Evolutionary conservation across 2,888 invertebrate species (phyloP).

Genomic region (Idaea straminata): DNA sequence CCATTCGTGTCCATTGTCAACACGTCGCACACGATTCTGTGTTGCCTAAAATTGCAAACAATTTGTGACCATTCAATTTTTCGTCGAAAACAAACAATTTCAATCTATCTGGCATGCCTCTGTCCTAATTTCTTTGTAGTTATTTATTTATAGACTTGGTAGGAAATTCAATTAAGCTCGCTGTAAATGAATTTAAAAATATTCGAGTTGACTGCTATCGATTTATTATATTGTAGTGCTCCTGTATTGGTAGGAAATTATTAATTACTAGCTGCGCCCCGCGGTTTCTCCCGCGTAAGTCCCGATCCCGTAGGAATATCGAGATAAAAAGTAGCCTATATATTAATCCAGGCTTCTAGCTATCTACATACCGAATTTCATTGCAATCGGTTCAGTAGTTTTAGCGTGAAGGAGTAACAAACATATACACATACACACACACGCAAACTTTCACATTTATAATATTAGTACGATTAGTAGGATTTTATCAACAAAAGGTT

Average conservation of each 20-base stretch:
- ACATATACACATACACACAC: too few species aligned
- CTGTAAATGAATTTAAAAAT: not conserved
- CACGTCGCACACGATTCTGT: not conserved
- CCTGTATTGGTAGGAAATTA: not conserved
- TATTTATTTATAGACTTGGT: not conserved
- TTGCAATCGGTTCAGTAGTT: too few species aligned
- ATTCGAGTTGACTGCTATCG: not conserved
- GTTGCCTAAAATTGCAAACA: not conserved
- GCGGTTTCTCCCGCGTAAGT: too few species aligned
- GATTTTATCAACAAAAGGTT: too few species aligned
- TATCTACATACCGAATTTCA: too few species aligned
- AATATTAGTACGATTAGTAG: too few species aligned
- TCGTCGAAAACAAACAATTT: not conserved
- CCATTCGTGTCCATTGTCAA: not conserved
- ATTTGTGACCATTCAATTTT: not conserved
- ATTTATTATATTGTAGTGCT: not conserved
- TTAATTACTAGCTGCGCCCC: too few species aligned
- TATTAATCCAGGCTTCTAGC: too few species aligned
- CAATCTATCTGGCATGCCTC: not conserved
- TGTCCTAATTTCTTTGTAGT: not conserved
- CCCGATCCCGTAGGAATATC: too few species aligned
- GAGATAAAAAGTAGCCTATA: too few species aligned
- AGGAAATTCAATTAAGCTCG: not conserved
- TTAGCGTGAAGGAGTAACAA: too few species aligned
- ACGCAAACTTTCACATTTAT: too few species aligned